Percentiles rank a stretch among this genome's conserved stretches.
Conservation (phyloP, 2,888 invertebrate genomes). For the Parnassius glacialis region DNA sequence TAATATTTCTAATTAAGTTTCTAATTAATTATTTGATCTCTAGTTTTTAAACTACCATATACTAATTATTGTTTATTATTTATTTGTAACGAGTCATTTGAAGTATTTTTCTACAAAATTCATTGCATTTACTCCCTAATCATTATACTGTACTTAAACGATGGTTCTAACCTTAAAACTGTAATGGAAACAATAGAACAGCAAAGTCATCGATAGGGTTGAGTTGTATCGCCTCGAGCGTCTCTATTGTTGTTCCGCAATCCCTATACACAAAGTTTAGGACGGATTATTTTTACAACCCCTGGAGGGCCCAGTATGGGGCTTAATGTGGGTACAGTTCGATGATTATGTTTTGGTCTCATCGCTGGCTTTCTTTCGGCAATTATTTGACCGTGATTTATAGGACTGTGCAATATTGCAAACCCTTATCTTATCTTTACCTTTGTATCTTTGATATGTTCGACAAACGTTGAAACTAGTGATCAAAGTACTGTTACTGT, state of each 20-base stretch:
- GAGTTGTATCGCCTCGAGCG: slow-evolving; percentile 11
- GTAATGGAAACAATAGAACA: slow-evolving; percentile 7
- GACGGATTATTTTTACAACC: slow-evolving; percentile 19
- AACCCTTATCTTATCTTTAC: no score
- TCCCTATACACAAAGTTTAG: slow-evolving; percentile 25
- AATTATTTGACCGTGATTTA: slow-evolving; percentile 1
- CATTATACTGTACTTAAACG: slow-evolving; percentile 3
- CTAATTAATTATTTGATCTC: no score
- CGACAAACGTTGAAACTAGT: no score
- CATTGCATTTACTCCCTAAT: no score
- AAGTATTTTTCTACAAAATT: no score
- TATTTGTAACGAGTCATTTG: no score
- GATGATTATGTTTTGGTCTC: slow-evolving; percentile 1
- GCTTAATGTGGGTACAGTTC: slow-evolving; percentile 13
- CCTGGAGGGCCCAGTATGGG: slow-evolving; percentile 9
- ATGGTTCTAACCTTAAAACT: slow-evolving; percentile 14
- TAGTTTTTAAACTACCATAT: no score
- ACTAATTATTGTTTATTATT: no score
- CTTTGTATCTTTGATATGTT: no score
- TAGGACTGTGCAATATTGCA: background rate
- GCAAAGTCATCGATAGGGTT: slow-evolving; percentile 25
- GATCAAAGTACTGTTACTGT: no score
- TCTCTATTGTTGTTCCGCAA: slow-evolving; percentile 22
- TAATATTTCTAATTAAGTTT: no score
- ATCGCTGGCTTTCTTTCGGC: background rate